These are phyloP conservation scores for Calliopum simillimum DNA, from an alignment of 2,888 invertebrate genomes.

Conservation along the genomic window DNA sequence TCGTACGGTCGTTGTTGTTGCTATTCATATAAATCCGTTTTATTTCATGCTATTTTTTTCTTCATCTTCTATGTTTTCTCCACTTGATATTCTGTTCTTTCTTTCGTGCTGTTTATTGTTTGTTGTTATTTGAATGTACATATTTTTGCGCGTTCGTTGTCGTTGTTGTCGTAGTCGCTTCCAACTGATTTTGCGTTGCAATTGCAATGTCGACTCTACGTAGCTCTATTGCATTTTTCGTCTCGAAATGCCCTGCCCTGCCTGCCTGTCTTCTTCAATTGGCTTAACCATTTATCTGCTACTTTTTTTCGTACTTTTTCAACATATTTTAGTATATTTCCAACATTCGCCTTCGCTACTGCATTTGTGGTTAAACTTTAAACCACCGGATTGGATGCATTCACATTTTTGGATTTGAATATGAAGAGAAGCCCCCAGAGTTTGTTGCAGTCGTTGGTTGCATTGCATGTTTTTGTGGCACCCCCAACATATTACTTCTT, in stretches of 20 bases:
- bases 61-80: constrained; percentile 13
- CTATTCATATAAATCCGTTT: constrained; percentile 22
- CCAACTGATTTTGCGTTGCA: constrained; percentile 37
- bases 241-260: constrained; percentile 8
- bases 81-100: constrained; percentile 4
- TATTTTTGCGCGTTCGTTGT: constrained; percentile 29
- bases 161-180: constrained; percentile 14
- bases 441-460: neutral
- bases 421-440: neutral
- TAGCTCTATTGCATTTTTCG: constrained; percentile 5
- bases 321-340: constrained; percentile 7
- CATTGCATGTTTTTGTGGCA: constrained; percentile 20
- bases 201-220: constrained; percentile 10
- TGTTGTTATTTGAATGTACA: constrained; percentile 15
- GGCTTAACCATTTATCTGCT: too few species aligned
- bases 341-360: neutral
- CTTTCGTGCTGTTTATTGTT: neutral
- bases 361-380: constrained; percentile 20
- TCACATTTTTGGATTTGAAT: constrained; percentile 16
- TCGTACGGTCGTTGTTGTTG: constrained; percentile 15
- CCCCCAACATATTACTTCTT: constrained; percentile 14
- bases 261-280: constrained; percentile 2
- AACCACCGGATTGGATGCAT: constrained; percentile 18
- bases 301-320: neutral
- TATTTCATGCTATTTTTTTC: constrained; percentile 22